Evolutionary conservation across 2,113 vertebrate genomes (phyloP).

Genomic region (Lagenorhynchus albirostris): DNA sequence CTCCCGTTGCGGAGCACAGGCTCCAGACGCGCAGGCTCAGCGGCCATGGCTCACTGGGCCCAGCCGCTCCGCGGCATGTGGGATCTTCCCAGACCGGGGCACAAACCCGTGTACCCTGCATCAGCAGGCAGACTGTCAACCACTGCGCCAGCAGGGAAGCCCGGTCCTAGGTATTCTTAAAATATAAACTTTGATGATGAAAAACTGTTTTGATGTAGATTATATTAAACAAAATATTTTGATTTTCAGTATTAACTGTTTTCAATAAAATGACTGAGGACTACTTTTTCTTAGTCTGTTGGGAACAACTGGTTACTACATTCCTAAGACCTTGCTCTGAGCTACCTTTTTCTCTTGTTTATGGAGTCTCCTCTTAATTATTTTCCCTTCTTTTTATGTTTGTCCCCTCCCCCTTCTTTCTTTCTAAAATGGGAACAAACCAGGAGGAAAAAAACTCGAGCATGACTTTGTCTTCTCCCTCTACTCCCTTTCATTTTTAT

Average conservation of each 20-base stretch:
- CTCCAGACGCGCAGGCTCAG: too few relatives aligned
- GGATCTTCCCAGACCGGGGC: too few relatives aligned
- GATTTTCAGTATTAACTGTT: neutral
- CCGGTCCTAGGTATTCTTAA: neutral
- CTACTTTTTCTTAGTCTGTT: neutral
- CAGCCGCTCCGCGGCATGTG: too few relatives aligned
- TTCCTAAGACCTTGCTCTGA: neutral
- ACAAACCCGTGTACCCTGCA: too few relatives aligned
- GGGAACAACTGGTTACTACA: neutral
- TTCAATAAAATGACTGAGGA: constrained; percentile 28
- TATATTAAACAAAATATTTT: neutral
- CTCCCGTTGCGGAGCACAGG: too few relatives aligned
- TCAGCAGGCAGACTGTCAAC: too few relatives aligned
- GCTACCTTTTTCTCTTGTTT: neutral
- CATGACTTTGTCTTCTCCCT: neutral
- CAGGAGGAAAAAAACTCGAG: neutral
- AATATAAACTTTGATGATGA: neutral
- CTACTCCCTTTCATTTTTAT: neutral
- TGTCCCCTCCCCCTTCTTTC: neutral
- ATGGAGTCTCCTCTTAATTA: neutral
- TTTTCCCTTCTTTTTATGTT: neutral
- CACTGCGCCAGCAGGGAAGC: too few relatives aligned
- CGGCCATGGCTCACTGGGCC: too few relatives aligned
- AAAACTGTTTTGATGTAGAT: neutral
- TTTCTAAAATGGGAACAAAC: neutral